A percentile compares a stretch with the other conserved stretches of the same genome.
These are phyloP conservation scores for Chanos chanos DNA, from an alignment of 2,797 vertebrate genomes.

Conservation along the genomic window DNA sequence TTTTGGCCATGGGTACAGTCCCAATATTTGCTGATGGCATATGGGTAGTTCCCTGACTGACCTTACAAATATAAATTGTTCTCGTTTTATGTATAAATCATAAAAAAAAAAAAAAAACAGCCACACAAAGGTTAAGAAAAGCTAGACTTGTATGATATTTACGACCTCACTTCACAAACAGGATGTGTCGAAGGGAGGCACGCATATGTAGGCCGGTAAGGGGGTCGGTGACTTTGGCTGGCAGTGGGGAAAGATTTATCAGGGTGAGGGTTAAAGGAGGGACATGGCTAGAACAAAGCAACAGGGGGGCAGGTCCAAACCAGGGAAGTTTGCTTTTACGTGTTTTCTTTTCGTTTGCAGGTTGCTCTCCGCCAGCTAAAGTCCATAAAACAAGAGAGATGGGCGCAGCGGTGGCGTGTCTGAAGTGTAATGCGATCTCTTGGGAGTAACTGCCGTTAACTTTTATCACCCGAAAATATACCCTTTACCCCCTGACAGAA, in stretches of 20 bases:
- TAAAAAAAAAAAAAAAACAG: neutral
- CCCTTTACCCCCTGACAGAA: constrained; percentile 51
- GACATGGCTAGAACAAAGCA: constrained; percentile 37
- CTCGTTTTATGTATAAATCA: too few species aligned
- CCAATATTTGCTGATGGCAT: too few species aligned
- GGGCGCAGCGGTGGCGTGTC: constrained; percentile 66
- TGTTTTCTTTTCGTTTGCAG: constrained; percentile 68
- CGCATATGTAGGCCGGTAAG: constrained; percentile 51
- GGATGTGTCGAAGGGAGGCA: constrained; percentile 54
- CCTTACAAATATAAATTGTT: too few species aligned
- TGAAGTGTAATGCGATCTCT: constrained; percentile 67
- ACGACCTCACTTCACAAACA: constrained; percentile 61
- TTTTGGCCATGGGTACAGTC: too few species aligned
- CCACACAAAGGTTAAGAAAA: neutral
- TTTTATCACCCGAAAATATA: constrained; percentile 72
- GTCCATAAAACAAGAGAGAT: constrained; percentile 65
- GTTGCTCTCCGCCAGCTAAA: constrained; percentile 56
- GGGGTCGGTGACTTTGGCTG: constrained; percentile 46
- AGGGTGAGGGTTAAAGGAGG: constrained; percentile 64
- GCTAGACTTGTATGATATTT: neutral
- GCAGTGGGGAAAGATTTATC: constrained; percentile 73
- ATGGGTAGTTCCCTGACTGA: too few species aligned
- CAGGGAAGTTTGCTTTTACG: constrained; percentile 65
- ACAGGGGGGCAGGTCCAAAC: constrained; percentile 38
- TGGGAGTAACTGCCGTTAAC: constrained; percentile 67